Percentiles rank a stretch among this genome's conserved stretches.
phyloP scores from a whole-genome alignment of 2,888 invertebrate genomes.

The Pandemis corylana region DNA sequence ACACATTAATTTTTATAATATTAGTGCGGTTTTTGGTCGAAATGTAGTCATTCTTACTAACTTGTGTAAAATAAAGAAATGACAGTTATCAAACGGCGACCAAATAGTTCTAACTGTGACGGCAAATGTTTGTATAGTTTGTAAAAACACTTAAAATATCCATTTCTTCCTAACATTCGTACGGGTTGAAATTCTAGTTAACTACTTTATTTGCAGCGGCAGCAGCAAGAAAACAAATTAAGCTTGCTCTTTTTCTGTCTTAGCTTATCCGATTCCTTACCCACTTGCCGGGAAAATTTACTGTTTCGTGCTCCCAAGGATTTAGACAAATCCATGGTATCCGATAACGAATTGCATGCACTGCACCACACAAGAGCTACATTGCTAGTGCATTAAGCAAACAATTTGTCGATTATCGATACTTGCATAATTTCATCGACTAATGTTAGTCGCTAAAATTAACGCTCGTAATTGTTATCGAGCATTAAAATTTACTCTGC shows the following conservation, averaged over 20 bases:
- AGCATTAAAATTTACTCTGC: too few species aligned
- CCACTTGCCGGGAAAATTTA: slow-evolving; percentile 59
- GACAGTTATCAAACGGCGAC: too few species aligned
- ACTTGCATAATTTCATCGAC: slow-evolving; percentile 22
- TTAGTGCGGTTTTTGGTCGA: too few species aligned
- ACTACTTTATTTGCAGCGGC: slow-evolving; percentile 1
- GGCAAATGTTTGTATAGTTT: background rate
- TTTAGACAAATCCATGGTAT: slow-evolving; percentile 72
- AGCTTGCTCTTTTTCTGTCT: slow-evolving; percentile 29
- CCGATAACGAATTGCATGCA: slow-evolving; percentile 77
- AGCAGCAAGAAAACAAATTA: slow-evolving; percentile 28
- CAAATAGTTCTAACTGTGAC: too few species aligned
- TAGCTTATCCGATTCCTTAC: slow-evolving; percentile 51
- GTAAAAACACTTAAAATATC: background rate
- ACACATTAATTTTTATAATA: too few species aligned
- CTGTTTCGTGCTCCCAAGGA: slow-evolving; percentile 59
- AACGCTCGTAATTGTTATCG: slow-evolving; percentile 11
- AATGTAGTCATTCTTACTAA: too few species aligned
- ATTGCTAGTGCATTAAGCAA: slow-evolving; percentile 45
- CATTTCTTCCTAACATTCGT: background rate
- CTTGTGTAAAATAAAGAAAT: too few species aligned
- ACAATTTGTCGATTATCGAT: slow-evolving; percentile 37
- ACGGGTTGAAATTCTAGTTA: background rate
- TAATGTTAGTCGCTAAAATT: slow-evolving; percentile 10
- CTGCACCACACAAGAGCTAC: slow-evolving; percentile 60